phyloP scores from a whole-genome alignment of 2,888 invertebrate genomes.

The Cantharis flavilabris region DNA sequence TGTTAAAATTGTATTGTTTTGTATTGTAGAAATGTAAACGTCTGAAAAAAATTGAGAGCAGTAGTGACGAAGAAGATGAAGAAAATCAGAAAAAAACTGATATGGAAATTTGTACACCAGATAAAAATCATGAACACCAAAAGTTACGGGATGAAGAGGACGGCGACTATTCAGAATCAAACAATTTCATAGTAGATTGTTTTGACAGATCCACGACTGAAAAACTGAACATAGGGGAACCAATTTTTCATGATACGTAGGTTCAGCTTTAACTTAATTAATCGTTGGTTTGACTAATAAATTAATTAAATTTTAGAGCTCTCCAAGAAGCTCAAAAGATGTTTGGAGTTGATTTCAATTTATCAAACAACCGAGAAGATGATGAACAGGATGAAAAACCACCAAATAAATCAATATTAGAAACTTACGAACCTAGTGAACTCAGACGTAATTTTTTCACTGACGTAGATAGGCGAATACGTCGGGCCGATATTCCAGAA shows the following conservation, averaged over 20 bases:
- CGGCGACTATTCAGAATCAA: conserved; percentile 82
- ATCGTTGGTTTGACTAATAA: not conserved
- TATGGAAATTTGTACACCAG: conserved; percentile 61
- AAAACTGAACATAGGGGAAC: conserved; percentile 72
- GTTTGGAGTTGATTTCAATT: conserved; percentile 95
- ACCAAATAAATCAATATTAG: conserved; percentile 84
- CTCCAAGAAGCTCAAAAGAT: conserved; percentile 98
- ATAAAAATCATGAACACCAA: no score
- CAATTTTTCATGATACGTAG: conserved; percentile 86
- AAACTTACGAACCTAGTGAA: conserved; percentile 97
- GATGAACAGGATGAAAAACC: conserved; percentile 73
- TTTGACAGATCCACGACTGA: conserved; percentile 86
- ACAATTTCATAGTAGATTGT: conserved; percentile 87
- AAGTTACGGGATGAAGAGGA: conserved; percentile 82
- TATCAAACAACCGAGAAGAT: conserved; percentile 64
- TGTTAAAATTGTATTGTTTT: not conserved
- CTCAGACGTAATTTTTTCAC: conserved; percentile 50
- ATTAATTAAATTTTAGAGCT: conserved; percentile 60
- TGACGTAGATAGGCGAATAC: conserved; percentile 88
- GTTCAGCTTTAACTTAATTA: conserved; percentile 46
- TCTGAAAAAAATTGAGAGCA: conserved; percentile 80
- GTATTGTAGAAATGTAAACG: conserved; percentile 80
- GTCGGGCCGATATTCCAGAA: conserved; percentile 88
- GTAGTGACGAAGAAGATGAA: conserved; percentile 87
- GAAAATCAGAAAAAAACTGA: conserved; percentile 51